phyloP scores from a whole-genome alignment of 2,888 invertebrate species.

The Ephialtes manifestator region DNA sequence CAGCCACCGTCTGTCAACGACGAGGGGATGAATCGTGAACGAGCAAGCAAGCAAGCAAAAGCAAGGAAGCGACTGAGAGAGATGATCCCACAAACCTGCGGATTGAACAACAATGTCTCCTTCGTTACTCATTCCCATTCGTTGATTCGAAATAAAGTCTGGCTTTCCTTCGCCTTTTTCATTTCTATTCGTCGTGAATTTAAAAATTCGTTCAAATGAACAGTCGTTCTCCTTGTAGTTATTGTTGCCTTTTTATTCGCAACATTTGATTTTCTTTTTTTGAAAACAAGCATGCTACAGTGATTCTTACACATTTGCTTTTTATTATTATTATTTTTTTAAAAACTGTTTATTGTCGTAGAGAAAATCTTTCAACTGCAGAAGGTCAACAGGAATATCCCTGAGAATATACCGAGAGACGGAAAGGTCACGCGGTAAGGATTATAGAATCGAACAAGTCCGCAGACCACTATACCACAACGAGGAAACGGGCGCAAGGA shows the following conservation, averaged over 20 bases:
- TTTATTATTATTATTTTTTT: background rate
- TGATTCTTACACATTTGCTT: background rate
- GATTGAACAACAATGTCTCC: slow-evolving; percentile 39
- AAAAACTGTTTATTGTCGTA: background rate
- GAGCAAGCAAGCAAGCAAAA: slow-evolving; percentile 2
- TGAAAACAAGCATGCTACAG: no score
- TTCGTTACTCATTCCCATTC: slow-evolving; percentile 22
- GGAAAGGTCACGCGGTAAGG: background rate
- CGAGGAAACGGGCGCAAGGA: slow-evolving; percentile 33
- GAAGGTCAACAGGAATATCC: background rate
- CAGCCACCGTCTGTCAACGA: slow-evolving; percentile 17
- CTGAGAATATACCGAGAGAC: background rate
- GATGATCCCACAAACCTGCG: slow-evolving; percentile 16
- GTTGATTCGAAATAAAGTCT: slow-evolving; percentile 1
- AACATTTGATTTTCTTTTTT: background rate
- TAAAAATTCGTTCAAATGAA: slow-evolving; percentile 3
- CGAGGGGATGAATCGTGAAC: slow-evolving; percentile 44
- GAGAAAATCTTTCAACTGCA: background rate
- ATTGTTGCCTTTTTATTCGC: no score
- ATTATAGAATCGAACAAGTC: slow-evolving; percentile 14
- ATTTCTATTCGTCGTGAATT: background rate
- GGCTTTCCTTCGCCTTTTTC: background rate
- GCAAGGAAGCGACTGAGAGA: slow-evolving; percentile 32
- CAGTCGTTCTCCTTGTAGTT: no score
- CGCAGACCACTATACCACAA: background rate